Base-by-base conservation (phyloP, 1,140 invertebrate species). In the Drosophila nebulosa region DNA sequence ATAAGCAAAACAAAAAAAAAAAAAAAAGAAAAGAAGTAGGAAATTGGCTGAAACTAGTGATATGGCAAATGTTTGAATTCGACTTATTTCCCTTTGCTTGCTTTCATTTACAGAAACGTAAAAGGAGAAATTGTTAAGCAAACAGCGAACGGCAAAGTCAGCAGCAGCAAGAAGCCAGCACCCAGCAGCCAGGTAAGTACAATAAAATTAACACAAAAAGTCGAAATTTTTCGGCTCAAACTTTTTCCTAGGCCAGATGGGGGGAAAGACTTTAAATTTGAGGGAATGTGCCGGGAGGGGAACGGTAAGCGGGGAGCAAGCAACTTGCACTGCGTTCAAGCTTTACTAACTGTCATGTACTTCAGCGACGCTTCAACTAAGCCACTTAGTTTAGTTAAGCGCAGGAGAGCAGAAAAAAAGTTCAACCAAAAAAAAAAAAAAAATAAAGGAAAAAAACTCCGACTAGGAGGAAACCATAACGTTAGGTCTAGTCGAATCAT, bases 291-390 rank as follows among this genome's bases (percentile, higher is more conserved):
- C n/a, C 1, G 4, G 2, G 18, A 24, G 32, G 9, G 4, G 22
- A 16, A n/a, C n/a, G n/a, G n/a, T n/a, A 1, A 10, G 30, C 12
- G 10, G 12, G 16, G 14, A 12, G 14, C 36, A 16, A 36, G 12
- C 32, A 59, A 42, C 21, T 10, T 18, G 55, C 7, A 18, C 22
- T 51, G 27, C 10, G 18, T 78, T 61, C 69, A 62, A 55, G 74
- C 65, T 74, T 58, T 57, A 50, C 74, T 51, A 74, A 69, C 74
- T 76, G 72, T 75, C 77, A 62, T 64, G 71, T 71, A 79, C 71
- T 79, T 74, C 55, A 67, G 70, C 65, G 58, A 60, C 63, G 76
- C 77, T 74, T 78, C 76, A 67, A 55, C 72, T 79, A 79, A 79
- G 77, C 66, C 76, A 79, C 77, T 79, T 79, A 79, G 64, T 79